These are phyloP conservation scores for Brachyhypopomus occidentalis DNA, from an alignment of 2,113 vertebrate species.

Conservation along the genomic window DNA sequence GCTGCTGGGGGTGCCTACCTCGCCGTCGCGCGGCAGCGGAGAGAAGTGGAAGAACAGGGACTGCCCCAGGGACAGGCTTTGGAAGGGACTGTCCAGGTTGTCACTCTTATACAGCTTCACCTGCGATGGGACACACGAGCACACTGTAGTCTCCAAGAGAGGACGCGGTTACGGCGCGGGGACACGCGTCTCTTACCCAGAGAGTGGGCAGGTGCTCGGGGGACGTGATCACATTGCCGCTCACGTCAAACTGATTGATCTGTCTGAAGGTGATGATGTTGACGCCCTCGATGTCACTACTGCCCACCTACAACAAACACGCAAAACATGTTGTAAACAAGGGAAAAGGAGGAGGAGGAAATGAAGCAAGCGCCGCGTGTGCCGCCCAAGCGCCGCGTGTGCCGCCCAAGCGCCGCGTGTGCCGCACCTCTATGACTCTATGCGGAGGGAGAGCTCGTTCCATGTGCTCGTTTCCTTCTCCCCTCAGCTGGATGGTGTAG, in stretches of 20 bases:
- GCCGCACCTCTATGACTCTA: constrained; percentile 82
- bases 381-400: too few species aligned
- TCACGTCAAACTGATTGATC: constrained; percentile 97
- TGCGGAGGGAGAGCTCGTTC: constrained; percentile 92
- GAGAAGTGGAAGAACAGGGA: constrained; percentile 98
- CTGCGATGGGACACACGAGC: constrained; percentile 63
- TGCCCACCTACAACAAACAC: constrained; percentile 79
- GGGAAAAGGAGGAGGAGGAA: not conserved
- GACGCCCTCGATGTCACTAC: constrained; percentile 87
- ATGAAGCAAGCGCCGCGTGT: not conserved
- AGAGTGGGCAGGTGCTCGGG: constrained; percentile 90
- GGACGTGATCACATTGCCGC: constrained; percentile 91
- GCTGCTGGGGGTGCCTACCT: constrained; percentile 80
- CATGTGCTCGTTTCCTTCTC: constrained; percentile 95
- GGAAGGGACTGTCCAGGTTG: constrained; percentile 93
- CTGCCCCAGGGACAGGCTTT: constrained; percentile 90
- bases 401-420: too few species aligned
- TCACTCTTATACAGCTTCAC: constrained; percentile 96
- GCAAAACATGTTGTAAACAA: constrained; percentile 31
- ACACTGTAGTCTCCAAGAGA: not conserved
- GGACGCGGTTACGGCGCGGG: too few species aligned
- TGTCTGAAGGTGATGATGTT: constrained; percentile 97
- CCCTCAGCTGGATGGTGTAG: constrained; percentile 90
- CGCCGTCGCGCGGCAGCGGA: constrained; percentile 89
- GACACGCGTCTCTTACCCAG: constrained; percentile 75